phyloP scores from a whole-genome alignment of 2,888 invertebrate genomes.

The Steromphala cineraria region DNA sequence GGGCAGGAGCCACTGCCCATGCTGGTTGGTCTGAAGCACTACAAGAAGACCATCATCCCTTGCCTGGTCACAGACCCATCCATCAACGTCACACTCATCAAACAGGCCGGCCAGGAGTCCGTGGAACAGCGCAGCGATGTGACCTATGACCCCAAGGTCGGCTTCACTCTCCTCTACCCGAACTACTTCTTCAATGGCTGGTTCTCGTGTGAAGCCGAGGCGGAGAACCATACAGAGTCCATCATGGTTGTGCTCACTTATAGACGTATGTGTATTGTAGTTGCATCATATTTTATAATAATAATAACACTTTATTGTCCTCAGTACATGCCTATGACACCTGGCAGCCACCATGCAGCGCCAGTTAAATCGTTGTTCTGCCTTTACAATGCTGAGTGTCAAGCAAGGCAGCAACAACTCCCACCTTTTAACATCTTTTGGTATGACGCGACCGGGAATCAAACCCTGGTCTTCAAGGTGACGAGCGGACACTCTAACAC shows the following conservation, averaged over 20 bases:
- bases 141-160: constrained; percentile 44
- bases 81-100: constrained; percentile 42
- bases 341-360: too few species aligned
- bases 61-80: constrained; percentile 33
- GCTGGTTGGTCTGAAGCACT: background rate
- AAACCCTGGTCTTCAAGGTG: too few species aligned
- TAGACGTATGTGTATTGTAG: background rate
- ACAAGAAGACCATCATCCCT: background rate
- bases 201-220: constrained; percentile 43
- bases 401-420: too few species aligned
- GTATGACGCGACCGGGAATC: too few species aligned
- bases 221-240: constrained; percentile 19
- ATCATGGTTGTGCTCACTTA: constrained; percentile 6
- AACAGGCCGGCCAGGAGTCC: background rate
- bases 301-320: too few species aligned
- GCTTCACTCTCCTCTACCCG: constrained; percentile 51
- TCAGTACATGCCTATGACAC: too few species aligned
- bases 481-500: too few species aligned
- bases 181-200: constrained; percentile 43
- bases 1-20: background rate
- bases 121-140: constrained; percentile 37
- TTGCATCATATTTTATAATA: too few species aligned
- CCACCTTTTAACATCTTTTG: too few species aligned
- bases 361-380: too few species aligned
- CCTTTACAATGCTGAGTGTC: too few species aligned